Evolutionary conservation across 2,888 invertebrate genomes (phyloP).

Genomic region (Dinocampus coccinellae): DNA sequence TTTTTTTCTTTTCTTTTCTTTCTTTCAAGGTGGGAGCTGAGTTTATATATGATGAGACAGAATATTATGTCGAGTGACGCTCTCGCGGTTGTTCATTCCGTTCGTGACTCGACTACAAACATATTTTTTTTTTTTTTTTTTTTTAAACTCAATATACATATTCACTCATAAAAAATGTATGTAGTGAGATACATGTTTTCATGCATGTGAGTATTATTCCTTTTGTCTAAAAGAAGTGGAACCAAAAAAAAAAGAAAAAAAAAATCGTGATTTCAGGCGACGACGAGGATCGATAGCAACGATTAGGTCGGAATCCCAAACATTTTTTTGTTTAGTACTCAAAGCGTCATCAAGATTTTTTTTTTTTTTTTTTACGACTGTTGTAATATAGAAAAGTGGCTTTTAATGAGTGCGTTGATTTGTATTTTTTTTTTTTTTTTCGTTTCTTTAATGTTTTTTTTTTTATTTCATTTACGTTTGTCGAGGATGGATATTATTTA

Average conservation of each 20-base stretch:
- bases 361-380: background rate
- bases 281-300: conserved; percentile 23
- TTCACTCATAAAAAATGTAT: background rate
- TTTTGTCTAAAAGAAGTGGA: too few relatives aligned
- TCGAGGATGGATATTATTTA: conserved; percentile 16
- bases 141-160: background rate
- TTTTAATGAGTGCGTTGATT: conserved; percentile 19
- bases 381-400: background rate
- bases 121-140: background rate
- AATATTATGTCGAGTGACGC: conserved; percentile 33
- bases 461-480: background rate
- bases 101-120: background rate
- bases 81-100: background rate
- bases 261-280: conserved; percentile 13
- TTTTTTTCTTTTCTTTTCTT: too few relatives aligned
- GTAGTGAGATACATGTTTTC: background rate
- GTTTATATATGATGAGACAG: conserved; percentile 16
- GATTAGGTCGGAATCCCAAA: conserved; percentile 23
- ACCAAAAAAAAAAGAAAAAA: conserved; percentile 3
- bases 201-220: background rate
- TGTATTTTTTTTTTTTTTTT: too few relatives aligned
- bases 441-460: background rate
- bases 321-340: background rate
- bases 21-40: conserved; percentile 41
- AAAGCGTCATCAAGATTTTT: conserved; percentile 23